Evolutionary conservation across 2,113 vertebrate species (phyloP).

Genomic region (Poecile atricapillus): DNA sequence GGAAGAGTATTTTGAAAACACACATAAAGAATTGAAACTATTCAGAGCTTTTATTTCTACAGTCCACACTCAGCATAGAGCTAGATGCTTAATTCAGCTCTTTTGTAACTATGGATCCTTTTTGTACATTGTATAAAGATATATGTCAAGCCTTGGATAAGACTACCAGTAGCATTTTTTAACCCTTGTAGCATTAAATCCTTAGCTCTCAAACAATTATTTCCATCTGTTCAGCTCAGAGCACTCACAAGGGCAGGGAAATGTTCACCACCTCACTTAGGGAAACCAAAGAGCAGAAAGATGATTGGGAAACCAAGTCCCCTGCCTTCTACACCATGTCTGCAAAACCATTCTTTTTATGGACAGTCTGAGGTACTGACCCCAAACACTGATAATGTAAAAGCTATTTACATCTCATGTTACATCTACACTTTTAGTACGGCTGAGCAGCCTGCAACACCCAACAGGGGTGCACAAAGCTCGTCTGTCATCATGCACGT

Average conservation of each 20-base stretch:
- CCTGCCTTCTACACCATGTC: accelerated
- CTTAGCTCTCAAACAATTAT: not conserved
- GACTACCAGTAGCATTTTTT: not conserved
- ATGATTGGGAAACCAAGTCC: not conserved
- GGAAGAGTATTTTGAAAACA: constrained; percentile 21
- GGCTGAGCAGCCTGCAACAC: not conserved
- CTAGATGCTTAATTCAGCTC: not conserved
- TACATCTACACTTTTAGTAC: not conserved
- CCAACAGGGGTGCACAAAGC: not conserved
- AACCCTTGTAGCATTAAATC: not conserved
- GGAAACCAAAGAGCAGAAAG: not conserved
- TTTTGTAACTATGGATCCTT: not conserved
- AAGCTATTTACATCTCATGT: not conserved
- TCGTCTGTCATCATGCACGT: not conserved
- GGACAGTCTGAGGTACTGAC: not conserved
- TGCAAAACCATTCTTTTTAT: not conserved
- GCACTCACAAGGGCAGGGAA: not conserved
- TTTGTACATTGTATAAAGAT: not conserved
- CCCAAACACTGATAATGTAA: not conserved
- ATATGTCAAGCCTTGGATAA: not conserved
- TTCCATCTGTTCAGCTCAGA: not conserved
- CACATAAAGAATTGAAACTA: constrained; percentile 7
- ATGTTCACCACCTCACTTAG: not conserved
- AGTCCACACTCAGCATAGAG: not conserved
- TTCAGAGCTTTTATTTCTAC: not conserved